A percentile compares a stretch with the other conserved stretches of the same genome.
Conservation (phyloP, 2,888 invertebrate genomes). For the Byasa hedistus region DNA sequence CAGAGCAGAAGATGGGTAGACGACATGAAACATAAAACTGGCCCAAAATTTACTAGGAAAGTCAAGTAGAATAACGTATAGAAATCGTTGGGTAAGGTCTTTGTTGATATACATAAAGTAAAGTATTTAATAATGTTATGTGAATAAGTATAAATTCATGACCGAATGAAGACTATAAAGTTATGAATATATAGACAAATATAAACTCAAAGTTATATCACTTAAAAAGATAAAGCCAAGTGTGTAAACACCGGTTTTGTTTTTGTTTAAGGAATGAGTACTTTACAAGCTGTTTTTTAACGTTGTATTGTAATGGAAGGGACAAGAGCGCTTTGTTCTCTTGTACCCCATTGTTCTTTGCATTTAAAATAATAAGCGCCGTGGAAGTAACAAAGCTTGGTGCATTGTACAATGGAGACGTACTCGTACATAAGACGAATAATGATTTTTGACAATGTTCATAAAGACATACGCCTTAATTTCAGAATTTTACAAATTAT, state of each 20-base stretch:
- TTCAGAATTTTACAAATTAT: too few relatives aligned
- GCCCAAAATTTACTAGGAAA: too few relatives aligned
- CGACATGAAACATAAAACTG: too few relatives aligned
- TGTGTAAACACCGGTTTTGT: constrained; percentile 6
- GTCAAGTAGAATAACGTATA: too few relatives aligned
- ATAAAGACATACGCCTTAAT: background rate
- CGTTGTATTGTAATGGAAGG: constrained; percentile 20
- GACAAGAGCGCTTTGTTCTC: constrained; percentile 22
- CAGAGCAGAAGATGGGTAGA: too few relatives aligned
- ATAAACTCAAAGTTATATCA: constrained; percentile 16
- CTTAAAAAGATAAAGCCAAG: constrained; percentile 7
- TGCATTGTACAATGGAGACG: constrained; percentile 5
- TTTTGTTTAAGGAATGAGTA: constrained; percentile 15
- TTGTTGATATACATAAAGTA: too few relatives aligned
- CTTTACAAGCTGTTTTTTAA: constrained; percentile 16
- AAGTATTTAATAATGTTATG: too few relatives aligned
- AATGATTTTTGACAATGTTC: background rate
- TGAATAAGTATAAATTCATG: too few relatives aligned
- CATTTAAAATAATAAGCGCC: constrained; percentile 26
- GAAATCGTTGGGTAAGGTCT: too few relatives aligned
- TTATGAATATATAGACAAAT: background rate
- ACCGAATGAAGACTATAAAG: too few relatives aligned
- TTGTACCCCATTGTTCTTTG: constrained; percentile 16
- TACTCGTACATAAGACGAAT: constrained; percentile 3
- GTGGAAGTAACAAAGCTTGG: constrained; percentile 14